These are phyloP conservation scores for Sarcophaga subvicina DNA, from an alignment of 2,888 invertebrate species.

Conservation along the genomic window DNA sequence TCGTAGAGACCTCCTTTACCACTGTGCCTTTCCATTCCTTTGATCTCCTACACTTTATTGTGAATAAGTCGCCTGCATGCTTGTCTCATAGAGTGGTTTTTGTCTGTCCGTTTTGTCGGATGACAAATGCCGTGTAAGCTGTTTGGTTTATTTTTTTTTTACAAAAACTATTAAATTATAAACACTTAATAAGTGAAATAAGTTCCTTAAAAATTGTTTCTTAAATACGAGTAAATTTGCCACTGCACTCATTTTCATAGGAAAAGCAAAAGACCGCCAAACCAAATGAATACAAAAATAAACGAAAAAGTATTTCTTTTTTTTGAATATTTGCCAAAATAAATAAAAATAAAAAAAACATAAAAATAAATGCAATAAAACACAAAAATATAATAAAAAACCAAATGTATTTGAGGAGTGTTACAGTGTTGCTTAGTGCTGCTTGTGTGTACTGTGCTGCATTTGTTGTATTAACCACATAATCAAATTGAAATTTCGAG, in stretches of 20 bases:
- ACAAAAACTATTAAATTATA: conserved; percentile 59
- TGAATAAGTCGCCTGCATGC: conserved; percentile 30
- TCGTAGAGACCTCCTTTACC: too few species aligned
- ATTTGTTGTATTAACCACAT: conserved; percentile 20
- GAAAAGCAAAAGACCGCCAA: conserved; percentile 1
- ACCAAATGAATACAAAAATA: background rate
- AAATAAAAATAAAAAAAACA: background rate
- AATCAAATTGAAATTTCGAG: conserved; percentile 19
- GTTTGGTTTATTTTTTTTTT: conserved; percentile 6
- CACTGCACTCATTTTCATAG: conserved; percentile 42
- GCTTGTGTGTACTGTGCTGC: background rate
- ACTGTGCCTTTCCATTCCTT: background rate
- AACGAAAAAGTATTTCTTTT: background rate
- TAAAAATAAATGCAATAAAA: conserved; percentile 11
- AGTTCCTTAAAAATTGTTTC: conserved; percentile 51
- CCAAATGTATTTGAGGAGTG: background rate
- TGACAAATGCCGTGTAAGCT: conserved; percentile 47
- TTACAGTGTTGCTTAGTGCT: background rate
- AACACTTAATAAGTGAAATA: conserved; percentile 61
- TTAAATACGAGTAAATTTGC: conserved; percentile 56
- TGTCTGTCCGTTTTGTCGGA: conserved; percentile 8
- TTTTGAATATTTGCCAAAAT: conserved; percentile 56
- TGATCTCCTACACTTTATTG: conserved; percentile 11
- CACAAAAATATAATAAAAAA: background rate
- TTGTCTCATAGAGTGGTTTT: conserved; percentile 4